phyloP scores from a whole-genome alignment of 2,888 invertebrate genomes.

The Napeogenes inachia region DNA sequence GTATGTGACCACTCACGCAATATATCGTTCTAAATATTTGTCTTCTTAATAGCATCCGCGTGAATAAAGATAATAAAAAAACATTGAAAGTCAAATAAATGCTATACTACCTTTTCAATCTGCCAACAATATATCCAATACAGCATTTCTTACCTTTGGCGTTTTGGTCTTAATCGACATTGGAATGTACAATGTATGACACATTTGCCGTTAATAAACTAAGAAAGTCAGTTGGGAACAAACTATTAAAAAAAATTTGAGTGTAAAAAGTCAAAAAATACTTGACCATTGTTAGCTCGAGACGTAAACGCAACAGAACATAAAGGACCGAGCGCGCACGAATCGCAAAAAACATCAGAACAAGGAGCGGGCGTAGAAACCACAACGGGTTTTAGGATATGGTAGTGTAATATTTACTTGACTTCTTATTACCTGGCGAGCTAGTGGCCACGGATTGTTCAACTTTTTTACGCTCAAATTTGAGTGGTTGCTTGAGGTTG shows the following conservation, averaged over 20 bases:
- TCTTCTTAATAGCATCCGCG: constrained; percentile 17
- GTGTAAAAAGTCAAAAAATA: constrained; percentile 79
- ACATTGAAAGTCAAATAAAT: constrained; percentile 74
- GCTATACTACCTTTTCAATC: constrained; percentile 76
- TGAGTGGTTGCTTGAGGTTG: constrained; percentile 87
- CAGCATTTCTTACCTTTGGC: constrained; percentile 68
- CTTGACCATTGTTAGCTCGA: constrained; percentile 78
- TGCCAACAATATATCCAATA: constrained; percentile 59
- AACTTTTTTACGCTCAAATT: constrained; percentile 81
- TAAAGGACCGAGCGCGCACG: constrained; percentile 49
- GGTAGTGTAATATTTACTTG: constrained; percentile 80
- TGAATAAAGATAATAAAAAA: constrained; percentile 26
- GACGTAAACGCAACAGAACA: constrained; percentile 68
- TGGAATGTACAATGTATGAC: constrained; percentile 61
- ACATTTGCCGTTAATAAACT: constrained; percentile 52
- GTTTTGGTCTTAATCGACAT: constrained; percentile 66
- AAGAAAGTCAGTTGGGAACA: constrained; percentile 59
- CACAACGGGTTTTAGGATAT: constrained; percentile 63
- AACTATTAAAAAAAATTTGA: constrained; percentile 69
- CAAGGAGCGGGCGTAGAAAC: constrained; percentile 30
- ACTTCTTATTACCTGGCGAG: constrained; percentile 79
- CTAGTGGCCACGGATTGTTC: constrained; percentile 80
- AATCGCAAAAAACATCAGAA: constrained; percentile 20
- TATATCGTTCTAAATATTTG: constrained; percentile 3
- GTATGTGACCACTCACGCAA: constrained; percentile 18